Percentiles rank a stretch among this genome's conserved stretches.
Conservation (phyloP, 1,140 invertebrate genomes). For the Elymnias hypermnestra region DNA sequence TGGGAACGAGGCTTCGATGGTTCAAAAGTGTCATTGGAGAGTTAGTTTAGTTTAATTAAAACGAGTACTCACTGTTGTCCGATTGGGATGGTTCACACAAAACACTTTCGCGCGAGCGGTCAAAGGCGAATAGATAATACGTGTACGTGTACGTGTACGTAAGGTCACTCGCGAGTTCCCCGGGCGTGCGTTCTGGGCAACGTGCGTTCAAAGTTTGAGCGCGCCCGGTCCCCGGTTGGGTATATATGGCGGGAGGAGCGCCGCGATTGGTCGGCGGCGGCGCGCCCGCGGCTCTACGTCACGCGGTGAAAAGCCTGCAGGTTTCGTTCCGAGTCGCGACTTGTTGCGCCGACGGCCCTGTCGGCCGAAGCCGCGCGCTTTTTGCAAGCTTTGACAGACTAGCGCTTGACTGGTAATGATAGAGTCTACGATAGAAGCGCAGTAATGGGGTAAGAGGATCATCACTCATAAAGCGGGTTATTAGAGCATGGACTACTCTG, state of each 20-base stretch:
- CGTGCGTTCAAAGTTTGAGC: constrained; percentile 45
- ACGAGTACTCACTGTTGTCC: constrained; percentile 42
- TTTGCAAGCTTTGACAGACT: too few species aligned
- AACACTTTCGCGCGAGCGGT: constrained; percentile 39
- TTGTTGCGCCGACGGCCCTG: constrained; percentile 10
- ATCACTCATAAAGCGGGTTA: too few species aligned
- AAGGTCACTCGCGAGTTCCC: constrained; percentile 24
- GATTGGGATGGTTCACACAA: constrained; percentile 32
- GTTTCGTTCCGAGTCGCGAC: constrained; percentile 9
- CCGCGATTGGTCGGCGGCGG: constrained; percentile 37
- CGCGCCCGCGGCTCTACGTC: constrained; percentile 53
- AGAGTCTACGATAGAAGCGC: too few species aligned
- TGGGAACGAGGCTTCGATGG: too few species aligned
- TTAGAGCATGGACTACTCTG: too few species aligned
- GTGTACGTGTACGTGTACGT: constrained; percentile 22
- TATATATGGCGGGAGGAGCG: constrained; percentile 40
- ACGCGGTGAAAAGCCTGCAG: constrained; percentile 41
- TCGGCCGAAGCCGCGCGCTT: constrained; percentile 1
- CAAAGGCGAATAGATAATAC: constrained; percentile 10
- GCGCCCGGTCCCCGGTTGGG: constrained; percentile 32
- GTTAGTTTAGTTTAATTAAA: too few species aligned
- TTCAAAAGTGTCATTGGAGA: too few species aligned
- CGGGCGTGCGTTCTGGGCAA: constrained; percentile 36
- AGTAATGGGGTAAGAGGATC: too few species aligned
- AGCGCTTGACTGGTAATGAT: too few species aligned